Base-by-base conservation (phyloP, 2,888 invertebrate genomes). In the Chouioia cunea region DNA sequence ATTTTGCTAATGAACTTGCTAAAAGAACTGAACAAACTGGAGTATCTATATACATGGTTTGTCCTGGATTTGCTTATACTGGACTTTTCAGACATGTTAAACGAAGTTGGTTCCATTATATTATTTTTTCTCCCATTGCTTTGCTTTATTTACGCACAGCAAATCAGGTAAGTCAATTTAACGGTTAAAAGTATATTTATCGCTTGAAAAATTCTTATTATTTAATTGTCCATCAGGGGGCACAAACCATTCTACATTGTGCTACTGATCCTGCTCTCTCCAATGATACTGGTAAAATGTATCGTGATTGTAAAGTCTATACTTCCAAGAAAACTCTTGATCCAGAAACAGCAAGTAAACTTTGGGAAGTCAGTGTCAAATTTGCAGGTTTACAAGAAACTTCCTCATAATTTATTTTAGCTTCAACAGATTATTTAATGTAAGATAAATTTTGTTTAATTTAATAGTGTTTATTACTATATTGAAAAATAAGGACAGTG, bases 51-150 rank as follows among this genome's bases (percentile, higher is more conserved):
- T 91, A 91, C 77, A 88, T 90, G 27, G 89, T 92, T 74, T 94
- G 93, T 79, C 95, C 95, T 0, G 95, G 94, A 8, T 93, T 93
- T 87, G 92, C 92, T 56, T 92, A 91, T 77, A 94, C 94, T 0
- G 91, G 91, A 74, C 86, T 95, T 58, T 93, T 93, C 80, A 89
- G 93, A 86, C 89, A 90, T 79, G 83, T 86, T 12, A 84, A 84
- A 58, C 79, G 88, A 50, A 90, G 88, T 79, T 93, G 93, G 92
- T 92, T 92, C 80, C 92, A 92, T 81, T 92, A 91, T 79, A 83
- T 93, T 36, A 73, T 93, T 3, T 89, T 93, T 83, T 87, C 91
- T 0, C 94, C 94, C 0, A 82, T 94, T 8, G 90, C 92, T 6
- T 87, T 92, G 47, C 82, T 93, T 44, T 92, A 91, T 82, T 90